Evolutionary conservation across 2,888 invertebrate species (phyloP).

Genomic region (Deroplatys truncata): DNA sequence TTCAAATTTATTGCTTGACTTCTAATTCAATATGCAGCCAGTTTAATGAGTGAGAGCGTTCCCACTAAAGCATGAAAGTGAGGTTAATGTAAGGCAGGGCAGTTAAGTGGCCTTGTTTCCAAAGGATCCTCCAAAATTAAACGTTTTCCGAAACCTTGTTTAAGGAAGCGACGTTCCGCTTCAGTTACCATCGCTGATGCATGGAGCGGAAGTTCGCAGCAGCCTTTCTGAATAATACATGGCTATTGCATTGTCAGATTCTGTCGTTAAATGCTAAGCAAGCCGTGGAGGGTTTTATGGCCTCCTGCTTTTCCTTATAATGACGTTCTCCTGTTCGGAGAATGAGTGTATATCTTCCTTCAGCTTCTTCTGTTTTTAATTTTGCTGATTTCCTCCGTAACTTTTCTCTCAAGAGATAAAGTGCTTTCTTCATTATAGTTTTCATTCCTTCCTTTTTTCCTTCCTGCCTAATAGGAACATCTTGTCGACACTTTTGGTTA

Average conservation of each 20-base stretch:
- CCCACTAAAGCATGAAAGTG: background rate
- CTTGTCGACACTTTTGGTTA: no score
- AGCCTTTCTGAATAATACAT: background rate
- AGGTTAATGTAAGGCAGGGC: background rate
- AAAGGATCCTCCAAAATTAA: background rate
- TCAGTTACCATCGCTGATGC: background rate
- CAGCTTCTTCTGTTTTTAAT: no score
- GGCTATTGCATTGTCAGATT: background rate
- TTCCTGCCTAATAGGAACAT: no score
- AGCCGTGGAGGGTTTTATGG: background rate
- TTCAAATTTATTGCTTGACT: no score
- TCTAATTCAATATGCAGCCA: no score
- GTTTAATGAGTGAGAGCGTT: no score
- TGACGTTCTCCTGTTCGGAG: no score
- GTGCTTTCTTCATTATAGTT: no score
- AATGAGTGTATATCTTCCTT: no score
- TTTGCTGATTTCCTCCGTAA: no score
- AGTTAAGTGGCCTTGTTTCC: background rate
- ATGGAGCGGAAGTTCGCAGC: background rate
- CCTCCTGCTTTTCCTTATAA: background rate
- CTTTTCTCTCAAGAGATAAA: no score
- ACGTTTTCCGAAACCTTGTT: background rate
- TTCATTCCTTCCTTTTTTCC: no score
- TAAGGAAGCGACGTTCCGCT: background rate
- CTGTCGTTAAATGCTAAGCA: background rate